Percentiles rank a stretch among this genome's conserved stretches.
phyloP scores from a whole-genome alignment of 2,113 vertebrate species.

The Eclectus roratus region DNA sequence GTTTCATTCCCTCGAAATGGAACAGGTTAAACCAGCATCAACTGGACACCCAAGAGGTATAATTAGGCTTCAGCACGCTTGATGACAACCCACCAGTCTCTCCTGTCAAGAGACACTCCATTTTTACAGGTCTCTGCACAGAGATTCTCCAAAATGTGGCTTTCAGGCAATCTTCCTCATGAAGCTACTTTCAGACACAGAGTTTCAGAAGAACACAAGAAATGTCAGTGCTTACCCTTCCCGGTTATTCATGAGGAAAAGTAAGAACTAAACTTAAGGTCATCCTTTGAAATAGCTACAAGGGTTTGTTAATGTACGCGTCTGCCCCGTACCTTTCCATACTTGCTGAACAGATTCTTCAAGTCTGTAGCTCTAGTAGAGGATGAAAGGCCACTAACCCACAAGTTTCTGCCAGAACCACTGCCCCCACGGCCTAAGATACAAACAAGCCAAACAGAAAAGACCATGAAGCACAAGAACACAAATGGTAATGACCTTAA shows the following conservation, averaged over 20 bases:
- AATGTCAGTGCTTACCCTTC: neutral
- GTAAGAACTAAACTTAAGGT: neutral
- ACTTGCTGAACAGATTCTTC: slow-evolving; percentile 96
- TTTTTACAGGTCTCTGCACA: neutral
- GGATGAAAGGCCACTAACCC: slow-evolving; percentile 96
- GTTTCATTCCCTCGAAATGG: neutral
- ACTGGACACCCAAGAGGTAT: neutral
- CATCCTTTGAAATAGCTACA: neutral
- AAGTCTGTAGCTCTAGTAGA: slow-evolving; percentile 95
- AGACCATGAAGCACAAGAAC: neutral
- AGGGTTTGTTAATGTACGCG: neutral
- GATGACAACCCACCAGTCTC: neutral
- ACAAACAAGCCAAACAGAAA: neutral
- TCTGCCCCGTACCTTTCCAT: slow-evolving; percentile 84
- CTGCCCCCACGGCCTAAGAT: slow-evolving; percentile 64
- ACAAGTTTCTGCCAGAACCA: slow-evolving; percentile 86
- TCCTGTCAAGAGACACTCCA: neutral
- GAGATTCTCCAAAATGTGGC: neutral
- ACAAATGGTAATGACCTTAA: neutral
- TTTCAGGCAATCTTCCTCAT: neutral
- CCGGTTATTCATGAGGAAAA: neutral
- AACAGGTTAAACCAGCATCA: neutral
- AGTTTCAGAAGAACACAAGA: neutral
- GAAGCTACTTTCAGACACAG: neutral
- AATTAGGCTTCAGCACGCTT: neutral